A percentile compares a stretch with the other conserved stretches of the same genome.
These are phyloP conservation scores for Setophaga petechia DNA, from an alignment of 2,113 vertebrate genomes.

Conservation along the genomic window DNA sequence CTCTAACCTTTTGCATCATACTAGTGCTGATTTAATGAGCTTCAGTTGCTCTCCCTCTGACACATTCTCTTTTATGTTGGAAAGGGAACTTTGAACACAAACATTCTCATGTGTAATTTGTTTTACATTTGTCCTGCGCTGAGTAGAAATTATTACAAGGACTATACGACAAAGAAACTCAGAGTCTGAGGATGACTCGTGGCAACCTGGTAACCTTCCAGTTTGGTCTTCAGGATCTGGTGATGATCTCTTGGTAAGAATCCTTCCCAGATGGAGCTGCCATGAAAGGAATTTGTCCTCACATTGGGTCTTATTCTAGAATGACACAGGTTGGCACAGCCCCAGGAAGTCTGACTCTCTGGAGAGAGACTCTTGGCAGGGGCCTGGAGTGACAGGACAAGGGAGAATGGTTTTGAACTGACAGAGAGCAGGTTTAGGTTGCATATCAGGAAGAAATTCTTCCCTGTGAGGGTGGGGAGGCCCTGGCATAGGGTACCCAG, in stretches of 20 bases:
- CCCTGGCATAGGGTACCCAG: neutral
- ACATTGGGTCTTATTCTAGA: neutral
- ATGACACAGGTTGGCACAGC: neutral
- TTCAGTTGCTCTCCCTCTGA: neutral
- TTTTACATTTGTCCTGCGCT: neutral
- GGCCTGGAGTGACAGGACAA: neutral
- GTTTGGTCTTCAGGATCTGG: neutral
- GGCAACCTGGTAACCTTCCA: neutral
- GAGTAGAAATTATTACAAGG: neutral
- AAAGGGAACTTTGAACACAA: neutral
- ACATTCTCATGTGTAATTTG: neutral
- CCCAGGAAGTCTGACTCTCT: neutral
- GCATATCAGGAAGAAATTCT: neutral
- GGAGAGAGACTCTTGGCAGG: neutral
- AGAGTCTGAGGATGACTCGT: neutral
- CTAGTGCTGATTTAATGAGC: neutral
- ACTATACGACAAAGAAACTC: neutral
- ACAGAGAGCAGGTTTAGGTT: accelerated
- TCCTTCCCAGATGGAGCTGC: neutral
- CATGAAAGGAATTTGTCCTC: neutral
- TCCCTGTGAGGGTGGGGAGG: neutral
- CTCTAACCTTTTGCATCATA: neutral
- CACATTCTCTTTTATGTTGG: neutral
- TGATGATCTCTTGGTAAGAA: neutral
- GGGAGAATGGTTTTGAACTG: neutral